Conservation (phyloP, 1,140 invertebrate genomes). For the Saxidomus purpurata region DNA sequence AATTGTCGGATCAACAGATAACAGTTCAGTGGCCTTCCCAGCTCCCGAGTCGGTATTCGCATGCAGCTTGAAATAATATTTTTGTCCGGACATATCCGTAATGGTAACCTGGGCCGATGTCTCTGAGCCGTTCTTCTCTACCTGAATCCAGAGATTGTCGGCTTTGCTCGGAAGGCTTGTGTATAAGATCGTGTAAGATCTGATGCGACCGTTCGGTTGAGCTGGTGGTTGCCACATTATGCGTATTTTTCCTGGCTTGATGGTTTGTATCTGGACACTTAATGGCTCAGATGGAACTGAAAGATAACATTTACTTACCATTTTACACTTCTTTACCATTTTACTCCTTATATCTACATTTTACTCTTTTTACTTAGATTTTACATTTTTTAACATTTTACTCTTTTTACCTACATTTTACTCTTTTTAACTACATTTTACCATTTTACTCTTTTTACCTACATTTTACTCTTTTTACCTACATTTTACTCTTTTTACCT, state of each 20-base stretch:
- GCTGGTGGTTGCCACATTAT: constrained; percentile 54
- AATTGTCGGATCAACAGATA: neutral
- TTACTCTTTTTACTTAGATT: too few relatives aligned
- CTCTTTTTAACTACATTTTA: too few relatives aligned
- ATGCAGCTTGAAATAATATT: constrained; percentile 43
- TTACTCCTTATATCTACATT: too few relatives aligned
- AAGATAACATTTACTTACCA: neutral
- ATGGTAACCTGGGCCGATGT: constrained; percentile 25
- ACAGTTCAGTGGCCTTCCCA: constrained; percentile 10
- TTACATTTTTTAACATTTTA: too few relatives aligned
- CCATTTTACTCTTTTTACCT: too few relatives aligned
- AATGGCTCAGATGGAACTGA: constrained; percentile 57
- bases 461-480: too few relatives aligned
- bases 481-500: too few relatives aligned
- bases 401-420: too few relatives aligned
- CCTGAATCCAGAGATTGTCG: constrained; percentile 36
- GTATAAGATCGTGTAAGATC: constrained; percentile 47
- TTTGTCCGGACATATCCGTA: neutral
- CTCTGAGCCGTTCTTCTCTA: constrained; percentile 46
- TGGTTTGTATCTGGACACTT: constrained; percentile 3
- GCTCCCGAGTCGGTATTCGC: constrained; percentile 1
- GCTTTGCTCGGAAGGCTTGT: constrained; percentile 2
- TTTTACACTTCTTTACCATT: neutral
- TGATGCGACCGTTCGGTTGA: constrained; percentile 38
- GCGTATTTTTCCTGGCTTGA: constrained; percentile 19